Evolutionary conservation across 2,888 invertebrate genomes (phyloP).

Genomic region (Criorhina ranunculi): DNA sequence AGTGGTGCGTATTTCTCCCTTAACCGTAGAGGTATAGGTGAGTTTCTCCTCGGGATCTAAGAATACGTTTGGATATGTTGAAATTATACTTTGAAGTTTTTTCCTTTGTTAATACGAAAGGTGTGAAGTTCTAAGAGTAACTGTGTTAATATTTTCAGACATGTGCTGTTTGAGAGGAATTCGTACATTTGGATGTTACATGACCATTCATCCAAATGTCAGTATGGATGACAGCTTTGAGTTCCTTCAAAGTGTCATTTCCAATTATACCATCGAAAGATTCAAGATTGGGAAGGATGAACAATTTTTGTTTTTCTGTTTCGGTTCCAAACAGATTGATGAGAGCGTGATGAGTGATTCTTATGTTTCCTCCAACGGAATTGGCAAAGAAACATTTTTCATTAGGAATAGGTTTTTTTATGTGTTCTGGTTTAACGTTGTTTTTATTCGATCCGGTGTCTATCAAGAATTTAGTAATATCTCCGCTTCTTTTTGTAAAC

Average conservation of each 20-base stretch:
- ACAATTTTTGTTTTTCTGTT: slow-evolving; percentile 9
- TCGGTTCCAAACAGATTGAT: neutral
- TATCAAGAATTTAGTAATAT: neutral
- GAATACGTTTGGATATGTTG: slow-evolving; percentile 41
- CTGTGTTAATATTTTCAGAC: neutral
- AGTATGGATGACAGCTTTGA: neutral
- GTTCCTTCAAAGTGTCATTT: slow-evolving; percentile 5
- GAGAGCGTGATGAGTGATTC: slow-evolving; percentile 10
- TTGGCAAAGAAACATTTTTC: slow-evolving; percentile 3
- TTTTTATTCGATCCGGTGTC: slow-evolving; percentile 14
- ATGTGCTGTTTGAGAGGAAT: neutral
- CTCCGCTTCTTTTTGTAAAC: neutral
- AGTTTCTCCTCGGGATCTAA: slow-evolving; percentile 35
- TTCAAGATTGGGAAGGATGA: slow-evolving; percentile 7
- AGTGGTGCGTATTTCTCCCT: slow-evolving; percentile 55
- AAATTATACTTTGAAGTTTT: neutral
- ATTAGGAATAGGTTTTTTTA: neutral
- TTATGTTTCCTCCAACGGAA: slow-evolving; percentile 3
- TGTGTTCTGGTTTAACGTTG: slow-evolving; percentile 3
- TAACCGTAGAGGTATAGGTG: slow-evolving; percentile 52
- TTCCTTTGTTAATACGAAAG: neutral
- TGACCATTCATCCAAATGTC: no score
- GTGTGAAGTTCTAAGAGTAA: neutral
- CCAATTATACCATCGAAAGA: slow-evolving; percentile 7
- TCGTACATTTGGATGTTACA: neutral